Evolutionary conservation across 2,888 invertebrate genomes (phyloP), one percentile per base, ranked within the genome.

Genomic region (Hypsopygia costalis): DNA sequence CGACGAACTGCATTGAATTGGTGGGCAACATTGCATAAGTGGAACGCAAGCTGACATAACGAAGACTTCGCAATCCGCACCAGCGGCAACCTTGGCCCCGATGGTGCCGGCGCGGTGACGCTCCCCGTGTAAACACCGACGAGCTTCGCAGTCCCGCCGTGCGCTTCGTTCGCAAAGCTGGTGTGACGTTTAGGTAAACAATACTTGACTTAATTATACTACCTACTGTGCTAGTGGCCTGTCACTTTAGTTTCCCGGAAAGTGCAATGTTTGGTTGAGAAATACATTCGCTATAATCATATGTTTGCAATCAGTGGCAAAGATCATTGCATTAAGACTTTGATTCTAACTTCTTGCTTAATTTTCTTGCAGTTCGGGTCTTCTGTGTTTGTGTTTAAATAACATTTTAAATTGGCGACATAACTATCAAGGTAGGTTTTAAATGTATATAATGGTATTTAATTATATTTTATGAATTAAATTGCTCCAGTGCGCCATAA

Each of bases 21-120:
- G 54, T 59, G 52, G 69, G 63, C 69, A 70, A 64, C 66, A 67
- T 87, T 87, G 85, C 87, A 82, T 83, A 87, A 88, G 81, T 86
- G 75, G 87, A 83, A 86, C 86, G 80, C 77, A 62, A 61, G 68
- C 86, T 87, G 87, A 87, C 87, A 86, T 87, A 87, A 87, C 85
- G 71, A 73, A 69, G 66, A 66, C 81, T 81, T 80, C 80, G 85
- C 83, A 86, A 85, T 68, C 64, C 55, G 54, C 55, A 52, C 52
- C 58, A 64, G 68, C 61, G 56, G 44, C 64, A 78, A 80, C 83
- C 83, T 83, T 82, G 82, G 81, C 86, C 81, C 62, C 72, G 66
- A 76, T 79, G 69, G 62, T 62, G 61, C 32, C 36, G 47, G 43
- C 38, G 34, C 36, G 52, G 47, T 44, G 57, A 52, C 52, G 57